Base-by-base conservation (phyloP, 2,888 invertebrate species). In the Xylota sylvarum region DNA sequence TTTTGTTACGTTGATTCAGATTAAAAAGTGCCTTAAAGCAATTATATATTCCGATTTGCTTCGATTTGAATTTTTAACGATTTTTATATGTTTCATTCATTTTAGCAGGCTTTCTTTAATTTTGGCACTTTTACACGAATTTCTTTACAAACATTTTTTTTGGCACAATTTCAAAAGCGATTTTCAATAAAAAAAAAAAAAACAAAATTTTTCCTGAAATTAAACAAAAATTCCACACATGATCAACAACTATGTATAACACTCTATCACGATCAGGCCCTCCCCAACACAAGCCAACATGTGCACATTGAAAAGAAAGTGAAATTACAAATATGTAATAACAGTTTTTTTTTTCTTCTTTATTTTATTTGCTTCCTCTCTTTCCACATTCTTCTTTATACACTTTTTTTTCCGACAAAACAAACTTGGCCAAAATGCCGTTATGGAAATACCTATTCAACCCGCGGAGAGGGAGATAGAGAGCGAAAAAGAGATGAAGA, bases 251-350 rank as follows among this genome's bases (percentile, higher is more conserved):
- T 35, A 35, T 6, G 35, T 37, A 12, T 10, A 37, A 37, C 80
- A 70, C 64, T 64, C 62, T 62, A 76, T 58, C 69, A 64, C 65
- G 58, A 58, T 14, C 23, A 6, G 50, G 37, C 67, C 48, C 17
- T 65, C 65, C 58, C 23, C 43, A 17, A 62, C 5, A 14, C 5
- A 37, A 27, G 19, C 74, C 80, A 85, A n/a, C 3, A 3, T 76
- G 80, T 67, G 80, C 67, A 76, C 70, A 52, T 43, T 74, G 27
- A 81, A 76, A 85, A 85, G 85, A 85, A 85, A 81, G 85, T 81
- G 85, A 85, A 81, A 85, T 77, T 85, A 85, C 76, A 85, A 85
- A 81, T 80, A 81, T 85, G 85, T 81, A 85, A 81, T 85, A 67
- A 60, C 52, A 67, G 69, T 19, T 52, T 55, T 84, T 64, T 85